phyloP scores from a whole-genome alignment of 2,888 invertebrate genomes.

The Cataglyphis albicans region DNA sequence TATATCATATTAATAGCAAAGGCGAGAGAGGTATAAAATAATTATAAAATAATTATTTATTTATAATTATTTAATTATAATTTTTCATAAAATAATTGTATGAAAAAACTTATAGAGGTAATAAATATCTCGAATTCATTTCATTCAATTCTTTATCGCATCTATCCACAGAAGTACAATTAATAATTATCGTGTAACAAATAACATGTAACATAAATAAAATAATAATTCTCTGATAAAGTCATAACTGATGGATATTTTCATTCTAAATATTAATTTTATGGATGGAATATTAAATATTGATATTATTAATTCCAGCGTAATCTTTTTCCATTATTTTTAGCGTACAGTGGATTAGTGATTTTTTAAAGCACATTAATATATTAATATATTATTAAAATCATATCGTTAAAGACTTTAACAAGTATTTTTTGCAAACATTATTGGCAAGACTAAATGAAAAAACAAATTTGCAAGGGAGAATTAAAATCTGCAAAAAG shows the following conservation, averaged over 20 bases:
- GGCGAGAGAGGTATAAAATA: no score
- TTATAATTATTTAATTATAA: no score
- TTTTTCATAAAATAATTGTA: conserved; percentile 4
- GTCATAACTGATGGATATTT: neutral
- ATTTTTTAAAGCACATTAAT: neutral
- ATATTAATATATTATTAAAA: neutral
- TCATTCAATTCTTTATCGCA: neutral
- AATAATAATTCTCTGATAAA: neutral
- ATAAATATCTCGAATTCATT: conserved; percentile 15
- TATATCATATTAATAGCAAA: neutral
- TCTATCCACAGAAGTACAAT: neutral
- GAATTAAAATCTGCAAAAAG: conserved; percentile 13
- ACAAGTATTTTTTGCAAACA: conserved; percentile 12
- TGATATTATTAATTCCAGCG: neutral
- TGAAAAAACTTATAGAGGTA: neutral
- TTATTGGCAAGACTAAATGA: neutral
- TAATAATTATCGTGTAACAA: neutral
- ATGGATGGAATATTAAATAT: neutral
- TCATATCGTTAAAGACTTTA: conserved; percentile 1
- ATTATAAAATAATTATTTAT: no score
- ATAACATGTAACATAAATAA: neutral
- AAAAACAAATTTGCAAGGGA: conserved; percentile 14
- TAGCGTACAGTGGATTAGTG: neutral
- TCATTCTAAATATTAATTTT: neutral
- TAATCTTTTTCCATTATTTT: neutral